These are phyloP conservation scores for Cephus runcator DNA, from an alignment of 2,888 invertebrate species.

Conservation along the genomic window DNA sequence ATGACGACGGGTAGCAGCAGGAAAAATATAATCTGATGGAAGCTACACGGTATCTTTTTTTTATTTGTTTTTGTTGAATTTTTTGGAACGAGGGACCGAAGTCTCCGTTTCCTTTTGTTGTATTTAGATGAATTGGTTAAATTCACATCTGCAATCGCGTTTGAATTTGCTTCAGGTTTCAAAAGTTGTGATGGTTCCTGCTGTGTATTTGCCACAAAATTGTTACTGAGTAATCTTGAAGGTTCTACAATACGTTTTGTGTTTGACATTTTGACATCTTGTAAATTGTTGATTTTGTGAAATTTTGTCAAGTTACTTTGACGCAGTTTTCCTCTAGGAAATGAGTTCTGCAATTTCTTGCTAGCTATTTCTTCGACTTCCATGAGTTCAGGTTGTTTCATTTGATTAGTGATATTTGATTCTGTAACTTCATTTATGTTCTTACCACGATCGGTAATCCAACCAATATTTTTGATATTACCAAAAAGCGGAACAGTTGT, in stretches of 20 bases:
- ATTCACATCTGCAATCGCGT: background rate
- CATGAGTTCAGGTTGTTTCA: background rate
- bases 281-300: background rate
- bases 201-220: too few species aligned
- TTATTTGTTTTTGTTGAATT: slow-evolving; percentile 6
- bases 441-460: slow-evolving; percentile 13
- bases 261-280: background rate
- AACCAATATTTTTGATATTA: slow-evolving; percentile 9
- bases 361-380: background rate
- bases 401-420: slow-evolving; percentile 2
- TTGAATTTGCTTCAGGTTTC: background rate
- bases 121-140: slow-evolving; percentile 7
- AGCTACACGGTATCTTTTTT: background rate
- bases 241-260: background rate
- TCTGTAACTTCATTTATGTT: slow-evolving; percentile 4
- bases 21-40: slow-evolving; percentile 23
- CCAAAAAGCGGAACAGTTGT: slow-evolving; percentile 22
- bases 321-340: background rate
- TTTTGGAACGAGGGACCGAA: slow-evolving; percentile 32
- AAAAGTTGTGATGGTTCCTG: background rate
- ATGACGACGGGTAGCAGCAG: slow-evolving; percentile 21
- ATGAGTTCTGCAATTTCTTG: background rate
- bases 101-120: slow-evolving; percentile 30
- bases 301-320: background rate
- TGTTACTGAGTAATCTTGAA: background rate